Base-by-base conservation (phyloP, 1,140 invertebrate genomes). In the Ceratina japonica region DNA sequence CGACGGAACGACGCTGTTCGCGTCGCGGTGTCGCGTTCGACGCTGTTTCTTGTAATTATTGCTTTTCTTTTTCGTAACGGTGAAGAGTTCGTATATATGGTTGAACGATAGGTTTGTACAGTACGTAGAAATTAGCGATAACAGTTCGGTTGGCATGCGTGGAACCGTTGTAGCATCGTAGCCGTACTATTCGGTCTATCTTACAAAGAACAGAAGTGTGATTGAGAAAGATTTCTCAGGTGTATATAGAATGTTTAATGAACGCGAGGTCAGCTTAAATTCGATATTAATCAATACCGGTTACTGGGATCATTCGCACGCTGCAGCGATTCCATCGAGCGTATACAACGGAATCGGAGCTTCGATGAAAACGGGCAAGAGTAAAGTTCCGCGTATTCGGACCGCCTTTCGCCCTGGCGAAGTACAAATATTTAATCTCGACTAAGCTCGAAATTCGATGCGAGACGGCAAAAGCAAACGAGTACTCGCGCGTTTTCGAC, bases 401-500 rank as follows among this genome's bases (percentile, higher is more conserved):
- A 44, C 87, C 89, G 79, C 70, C 79, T 91, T 84, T 86, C 83
- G 82, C 80, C 80, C 83, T 88, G 84, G 80, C 79, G 78, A 80
- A 85, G 75, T 79, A 75, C 44, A 76, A 81, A 84, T 80, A 88
- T 90, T 88, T 90, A 90, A 90, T 89, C 89, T 82, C 90, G 90
- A 91, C 90, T 91, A 91, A 91, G 88, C 89, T 91, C 89, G 90
- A 91, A 90, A 82, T 78, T 82, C 81, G 84, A 44, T 44, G 81
- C 80, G 56, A 75, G 51, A 51, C 75, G 71, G 71, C 63, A 54
- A 49, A 52, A 8, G 7, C 20, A 4, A 24, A n/a, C 37, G 54
- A 56, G 54, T 13, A 7, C 54, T 56, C 54, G 54, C 82, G 80
- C 51, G 75, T 85, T 89, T 89, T 89, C 86, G 90, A 89, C 88